phyloP scores from a whole-genome alignment of 2,113 vertebrate genomes.

The Salvelinus namaycush region DNA sequence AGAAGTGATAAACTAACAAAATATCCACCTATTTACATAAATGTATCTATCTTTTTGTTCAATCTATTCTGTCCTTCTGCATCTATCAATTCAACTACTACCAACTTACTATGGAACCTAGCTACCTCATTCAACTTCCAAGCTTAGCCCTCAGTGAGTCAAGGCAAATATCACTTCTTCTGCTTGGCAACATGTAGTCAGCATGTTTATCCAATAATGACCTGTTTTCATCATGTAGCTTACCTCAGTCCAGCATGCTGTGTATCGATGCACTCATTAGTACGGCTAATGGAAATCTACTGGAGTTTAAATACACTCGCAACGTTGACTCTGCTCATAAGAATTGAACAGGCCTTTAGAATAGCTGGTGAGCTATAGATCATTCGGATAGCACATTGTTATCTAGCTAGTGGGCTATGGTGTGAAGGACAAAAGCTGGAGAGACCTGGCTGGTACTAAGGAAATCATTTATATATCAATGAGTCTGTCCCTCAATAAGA shows the following conservation, averaged over 20 bases:
- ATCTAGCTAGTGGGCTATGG: slow-evolving; percentile 43
- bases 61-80: slow-evolving; percentile 30
- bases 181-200: background rate
- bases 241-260: slow-evolving; percentile 10
- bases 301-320: slow-evolving; percentile 55
- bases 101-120: background rate
- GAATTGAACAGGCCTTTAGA: slow-evolving; percentile 48
- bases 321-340: slow-evolving; percentile 55
- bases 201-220: background rate
- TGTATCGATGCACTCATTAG: slow-evolving; percentile 51
- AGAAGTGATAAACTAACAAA: background rate
- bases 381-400: slow-evolving; percentile 62
- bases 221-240: background rate
- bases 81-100: slow-evolving; percentile 6
- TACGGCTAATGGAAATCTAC: slow-evolving; percentile 47
- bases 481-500: background rate
- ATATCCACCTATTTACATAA: slow-evolving; percentile 6
- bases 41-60: slow-evolving; percentile 7
- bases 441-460: slow-evolving; percentile 35
- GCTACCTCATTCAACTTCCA: background rate
- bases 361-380: slow-evolving; percentile 10
- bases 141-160: background rate
- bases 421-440: slow-evolving; percentile 44
- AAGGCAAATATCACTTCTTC: background rate
- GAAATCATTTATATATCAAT: slow-evolving; percentile 50